These are phyloP conservation scores for Meiosimyza platycephala DNA, from an alignment of 2,888 invertebrate species.

Conservation along the genomic window DNA sequence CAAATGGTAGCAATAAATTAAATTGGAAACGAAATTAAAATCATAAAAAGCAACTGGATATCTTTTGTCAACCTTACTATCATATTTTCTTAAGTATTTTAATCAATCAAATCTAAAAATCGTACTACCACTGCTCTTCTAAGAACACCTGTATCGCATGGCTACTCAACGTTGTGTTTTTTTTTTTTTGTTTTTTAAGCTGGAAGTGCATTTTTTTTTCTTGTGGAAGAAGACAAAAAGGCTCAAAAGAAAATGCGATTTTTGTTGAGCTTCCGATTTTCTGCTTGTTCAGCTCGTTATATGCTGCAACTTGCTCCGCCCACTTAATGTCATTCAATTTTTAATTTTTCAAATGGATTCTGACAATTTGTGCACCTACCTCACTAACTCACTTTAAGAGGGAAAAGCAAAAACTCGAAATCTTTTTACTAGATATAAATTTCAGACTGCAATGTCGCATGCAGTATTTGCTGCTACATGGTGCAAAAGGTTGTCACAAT, in stretches of 20 bases:
- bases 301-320: slow-evolving; percentile 28
- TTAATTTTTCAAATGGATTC: slow-evolving; percentile 44
- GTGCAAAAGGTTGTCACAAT: too few relatives aligned
- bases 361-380: slow-evolving; percentile 17
- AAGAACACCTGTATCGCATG: not conserved
- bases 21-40: not conserved
- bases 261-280: not conserved
- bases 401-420: too few relatives aligned
- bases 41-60: not conserved
- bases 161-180: not conserved
- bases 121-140: not conserved
- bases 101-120: not conserved
- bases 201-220: slow-evolving; percentile 4
- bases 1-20: slow-evolving; percentile 17
- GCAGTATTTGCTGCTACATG: too few relatives aligned
- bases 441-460: too few relatives aligned
- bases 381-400: too few relatives aligned
- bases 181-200: not conserved
- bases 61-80: not conserved
- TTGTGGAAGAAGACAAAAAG: too few relatives aligned
- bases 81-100: slow-evolving; percentile 2
- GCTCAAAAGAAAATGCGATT: slow-evolving; percentile 8
- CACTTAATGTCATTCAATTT: slow-evolving; percentile 43
- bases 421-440: too few relatives aligned
- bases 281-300: slow-evolving; percentile 1